Conservation (phyloP, 2,888 invertebrate species). For the Merodon equestris region DNA sequence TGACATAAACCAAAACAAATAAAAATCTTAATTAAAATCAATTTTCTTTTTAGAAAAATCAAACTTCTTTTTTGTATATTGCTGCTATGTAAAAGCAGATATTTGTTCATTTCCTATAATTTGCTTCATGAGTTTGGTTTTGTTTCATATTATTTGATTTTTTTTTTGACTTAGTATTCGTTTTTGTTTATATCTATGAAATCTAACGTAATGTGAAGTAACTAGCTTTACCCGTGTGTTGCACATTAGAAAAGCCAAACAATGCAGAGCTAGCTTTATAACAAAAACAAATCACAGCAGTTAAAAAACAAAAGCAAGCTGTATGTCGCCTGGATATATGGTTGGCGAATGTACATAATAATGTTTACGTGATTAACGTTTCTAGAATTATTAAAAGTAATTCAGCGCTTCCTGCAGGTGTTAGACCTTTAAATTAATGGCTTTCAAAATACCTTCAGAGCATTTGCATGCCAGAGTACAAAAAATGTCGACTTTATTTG, state of each 20-base stretch:
- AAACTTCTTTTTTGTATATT: conserved; percentile 28
- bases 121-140: conserved; percentile 43
- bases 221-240: conserved; percentile 31
- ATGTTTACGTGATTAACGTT: too few species aligned
- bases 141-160: neutral
- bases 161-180: neutral
- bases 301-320: too few species aligned
- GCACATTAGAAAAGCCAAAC: neutral
- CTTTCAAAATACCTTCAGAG: too few species aligned
- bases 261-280: too few species aligned
- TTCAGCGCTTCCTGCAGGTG: conserved; percentile 40
- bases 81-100: conserved; percentile 18
- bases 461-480: too few species aligned
- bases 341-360: too few species aligned
- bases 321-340: too few species aligned
- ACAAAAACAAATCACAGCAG: too few species aligned
- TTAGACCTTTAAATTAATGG: too few species aligned
- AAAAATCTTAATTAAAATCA: too few species aligned
- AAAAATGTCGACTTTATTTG: too few species aligned
- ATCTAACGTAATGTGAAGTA: conserved; percentile 24
- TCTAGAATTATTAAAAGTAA: conserved; percentile 6
- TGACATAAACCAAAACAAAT: conserved; percentile 11
- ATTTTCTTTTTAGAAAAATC: neutral
- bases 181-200: conserved; percentile 23
- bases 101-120: conserved; percentile 36